Evolutionary conservation across 92 coral and sea anemone genomes (phyloP), one percentile per base, ranked within the genome.

Genomic region (Phenganax stokvisi): DNA sequence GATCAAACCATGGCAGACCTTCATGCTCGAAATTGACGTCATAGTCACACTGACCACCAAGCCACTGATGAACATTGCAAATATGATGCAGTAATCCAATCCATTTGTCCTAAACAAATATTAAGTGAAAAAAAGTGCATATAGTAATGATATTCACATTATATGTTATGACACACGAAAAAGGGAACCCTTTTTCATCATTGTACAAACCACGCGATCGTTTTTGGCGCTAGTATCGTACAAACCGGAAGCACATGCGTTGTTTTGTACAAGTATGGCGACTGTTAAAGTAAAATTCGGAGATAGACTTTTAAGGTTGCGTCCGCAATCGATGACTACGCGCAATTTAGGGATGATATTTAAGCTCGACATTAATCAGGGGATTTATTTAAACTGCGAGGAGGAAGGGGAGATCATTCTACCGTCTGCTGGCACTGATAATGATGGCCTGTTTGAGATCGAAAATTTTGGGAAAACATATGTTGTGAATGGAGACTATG

Each of bases 381-480:
- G 85, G 69, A 81, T 86, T 13, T 86, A 61, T 54, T 57, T 86
- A 12, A 57, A 64, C 27, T 70, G 58, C 9, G 82, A 81, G 65
- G 57, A 56, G 64, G 85, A 80, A 47, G 88, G 72, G 37, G 85
- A 81, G 63, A 86, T 81, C 16, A 81, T 75, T 68, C 57, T 86
- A 9, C 85, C 85, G 15, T 75, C 63, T 8, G 57, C 72, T 9
- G 70, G 47, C 47, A 37, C 47, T 37, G 47, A 13, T 27, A 84
- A 81, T 12, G 68, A 83, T 44, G n/a, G 73, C 10, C 27, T 29
- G 51, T 81, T 86, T 13, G 56, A 51, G 16, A 9, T 75, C 3
- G 88, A 81, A 64, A 75, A 86, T 25, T 60, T 74, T 37, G 54
- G 29, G 51, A 72, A 80, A 81, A 81, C 77, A 25, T 81, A 86